Evolutionary conservation across 2,888 invertebrate genomes (phyloP).

Genomic region (Sepiola atlantica): DNA sequence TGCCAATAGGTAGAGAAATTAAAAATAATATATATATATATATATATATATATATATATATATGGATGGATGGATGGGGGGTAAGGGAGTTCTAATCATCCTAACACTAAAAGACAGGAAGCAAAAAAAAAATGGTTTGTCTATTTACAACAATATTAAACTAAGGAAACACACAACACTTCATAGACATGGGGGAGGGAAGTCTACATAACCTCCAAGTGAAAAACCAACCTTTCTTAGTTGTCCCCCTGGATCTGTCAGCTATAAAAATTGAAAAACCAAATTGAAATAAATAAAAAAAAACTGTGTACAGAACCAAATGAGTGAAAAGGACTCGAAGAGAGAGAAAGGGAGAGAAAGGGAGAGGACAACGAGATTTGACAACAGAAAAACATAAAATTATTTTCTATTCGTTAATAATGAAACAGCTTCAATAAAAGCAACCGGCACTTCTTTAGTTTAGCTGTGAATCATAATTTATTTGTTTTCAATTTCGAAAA

Average conservation of each 20-base stretch:
- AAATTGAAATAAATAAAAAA: not conserved
- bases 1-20: not conserved
- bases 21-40: not conserved
- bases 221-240: constrained; percentile 38
- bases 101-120: not conserved
- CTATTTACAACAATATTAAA: not conserved
- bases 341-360: no score
- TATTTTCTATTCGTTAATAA: not conserved
- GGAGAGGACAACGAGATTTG: not conserved
- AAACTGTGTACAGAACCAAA: not conserved
- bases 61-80: no score
- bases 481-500: no score
- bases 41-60: not conserved
- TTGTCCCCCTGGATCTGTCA: constrained; percentile 34
- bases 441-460: no score
- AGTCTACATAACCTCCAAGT: not conserved
- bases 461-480: no score
- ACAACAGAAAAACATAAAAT: not conserved
- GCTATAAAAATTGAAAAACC: constrained; percentile 35
- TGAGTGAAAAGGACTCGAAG: not conserved
- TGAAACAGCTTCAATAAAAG: no score
- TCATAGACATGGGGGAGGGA: constrained; percentile 32
- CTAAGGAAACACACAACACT: not conserved
- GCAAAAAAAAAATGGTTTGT: not conserved
- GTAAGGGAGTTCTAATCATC: not conserved